phyloP scores from a whole-genome alignment of 1,140 invertebrate species.

The Ostrea denselamellosa region DNA sequence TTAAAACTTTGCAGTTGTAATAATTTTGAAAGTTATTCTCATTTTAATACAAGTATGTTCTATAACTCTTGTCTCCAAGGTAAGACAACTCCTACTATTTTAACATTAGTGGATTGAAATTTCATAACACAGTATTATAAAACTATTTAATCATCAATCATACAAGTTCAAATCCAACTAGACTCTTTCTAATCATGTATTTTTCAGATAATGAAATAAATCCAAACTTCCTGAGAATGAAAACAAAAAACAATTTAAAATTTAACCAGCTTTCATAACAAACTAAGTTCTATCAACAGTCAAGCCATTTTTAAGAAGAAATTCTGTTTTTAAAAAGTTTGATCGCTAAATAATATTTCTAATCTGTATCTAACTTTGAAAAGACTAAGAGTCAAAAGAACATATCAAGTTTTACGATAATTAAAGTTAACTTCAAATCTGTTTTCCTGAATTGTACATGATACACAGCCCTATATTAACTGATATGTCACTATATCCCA shows the following conservation, averaged over 20 bases:
- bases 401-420: not conserved
- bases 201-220: no score
- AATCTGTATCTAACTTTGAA: not conserved
- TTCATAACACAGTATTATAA: not conserved
- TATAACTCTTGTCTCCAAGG: not conserved
- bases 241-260: no score
- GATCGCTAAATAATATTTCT: not conserved
- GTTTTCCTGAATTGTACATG: not conserved
- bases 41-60: not conserved
- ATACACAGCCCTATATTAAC: not conserved
- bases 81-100: not conserved
- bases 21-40: not conserved
- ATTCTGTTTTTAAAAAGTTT: no score
- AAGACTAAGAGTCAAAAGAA: not conserved
- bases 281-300: no score
- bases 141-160: no score
- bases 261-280: no score
- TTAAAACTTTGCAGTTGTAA: not conserved
- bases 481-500: not conserved
- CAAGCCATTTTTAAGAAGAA: no score
- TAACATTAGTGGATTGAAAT: not conserved
- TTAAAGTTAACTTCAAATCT: not conserved
- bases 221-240: no score
- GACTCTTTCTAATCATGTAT: no score
- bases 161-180: no score